phyloP scores from a whole-genome alignment of 2,113 vertebrate species.

The Axis porcinus region DNA sequence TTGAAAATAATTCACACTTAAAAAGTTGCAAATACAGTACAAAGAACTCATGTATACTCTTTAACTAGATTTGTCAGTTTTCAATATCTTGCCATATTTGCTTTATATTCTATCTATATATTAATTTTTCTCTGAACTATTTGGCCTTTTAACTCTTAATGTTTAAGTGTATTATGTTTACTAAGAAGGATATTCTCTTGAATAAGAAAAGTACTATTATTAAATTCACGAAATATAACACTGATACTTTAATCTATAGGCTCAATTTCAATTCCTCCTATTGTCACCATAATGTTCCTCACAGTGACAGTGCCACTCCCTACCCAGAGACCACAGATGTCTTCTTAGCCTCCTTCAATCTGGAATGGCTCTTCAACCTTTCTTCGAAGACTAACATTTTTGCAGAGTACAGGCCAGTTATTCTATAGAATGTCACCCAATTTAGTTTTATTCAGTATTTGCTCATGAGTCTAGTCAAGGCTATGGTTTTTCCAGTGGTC shows the following conservation, averaged over 20 bases:
- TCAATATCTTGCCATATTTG: neutral
- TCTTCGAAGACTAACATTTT: neutral
- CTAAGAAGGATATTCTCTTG: neutral
- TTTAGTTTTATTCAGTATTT: neutral
- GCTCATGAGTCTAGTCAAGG: neutral
- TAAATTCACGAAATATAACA: neutral
- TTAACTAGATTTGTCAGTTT: neutral
- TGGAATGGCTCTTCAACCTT: neutral
- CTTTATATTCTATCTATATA: neutral
- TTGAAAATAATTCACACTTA: slow-evolving; percentile 7
- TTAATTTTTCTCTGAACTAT: neutral
- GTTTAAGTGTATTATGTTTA: neutral
- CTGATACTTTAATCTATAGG: neutral
- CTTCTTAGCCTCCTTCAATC: neutral
- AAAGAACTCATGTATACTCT: neutral
- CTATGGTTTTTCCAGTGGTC: no score
- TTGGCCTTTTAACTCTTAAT: neutral
- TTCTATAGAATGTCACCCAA: neutral
- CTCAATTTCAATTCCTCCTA: neutral
- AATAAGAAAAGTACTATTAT: neutral
- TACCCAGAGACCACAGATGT: neutral
- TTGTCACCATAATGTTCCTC: neutral
- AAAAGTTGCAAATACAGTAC: neutral
- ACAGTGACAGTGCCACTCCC: neutral
- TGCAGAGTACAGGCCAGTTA: neutral